A percentile compares a stretch with the other conserved stretches of the same genome.
Evolutionary conservation across 2,888 invertebrate species (phyloP).

Genomic region (Andrena chrysosceles): DNA sequence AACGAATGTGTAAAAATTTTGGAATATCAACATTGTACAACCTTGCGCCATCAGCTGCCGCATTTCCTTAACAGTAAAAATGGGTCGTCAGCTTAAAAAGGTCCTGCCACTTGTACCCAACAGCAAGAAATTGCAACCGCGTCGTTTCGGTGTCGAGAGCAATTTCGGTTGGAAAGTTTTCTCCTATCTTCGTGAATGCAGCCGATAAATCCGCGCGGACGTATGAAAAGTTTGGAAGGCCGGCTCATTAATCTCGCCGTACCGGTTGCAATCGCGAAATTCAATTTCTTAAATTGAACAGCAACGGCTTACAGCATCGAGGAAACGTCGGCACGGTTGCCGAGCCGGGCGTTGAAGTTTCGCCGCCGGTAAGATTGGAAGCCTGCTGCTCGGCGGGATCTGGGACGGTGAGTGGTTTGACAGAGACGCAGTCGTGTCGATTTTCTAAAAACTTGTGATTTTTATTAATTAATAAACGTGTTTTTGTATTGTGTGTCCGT

Average conservation of each 20-base stretch:
- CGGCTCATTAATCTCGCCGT: constrained; percentile 55
- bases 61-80: too few relatives aligned
- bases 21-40: too few relatives aligned
- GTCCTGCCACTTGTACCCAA: not conserved
- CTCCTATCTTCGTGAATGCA: constrained; percentile 23
- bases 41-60: too few relatives aligned
- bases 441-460: constrained; percentile 84
- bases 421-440: constrained; percentile 24
- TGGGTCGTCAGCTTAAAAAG: constrained; percentile 1
- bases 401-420: not conserved
- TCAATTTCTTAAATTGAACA: constrained; percentile 51
- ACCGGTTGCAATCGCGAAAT: constrained; percentile 39
- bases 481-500: constrained; percentile 72
- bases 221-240: constrained; percentile 40
- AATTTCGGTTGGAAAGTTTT: constrained; percentile 3
- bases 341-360: not conserved
- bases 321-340: not conserved
- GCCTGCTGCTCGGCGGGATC: too few relatives aligned
- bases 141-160: constrained; percentile 7
- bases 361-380: too few relatives aligned
- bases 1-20: too few relatives aligned
- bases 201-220: constrained; percentile 43
- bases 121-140: constrained; percentile 16
- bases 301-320: constrained; percentile 43
- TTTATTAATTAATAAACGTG: constrained; percentile 85